Conservation (phyloP, 1,140 invertebrate genomes). For the Drosophila ficusphila region DNA sequence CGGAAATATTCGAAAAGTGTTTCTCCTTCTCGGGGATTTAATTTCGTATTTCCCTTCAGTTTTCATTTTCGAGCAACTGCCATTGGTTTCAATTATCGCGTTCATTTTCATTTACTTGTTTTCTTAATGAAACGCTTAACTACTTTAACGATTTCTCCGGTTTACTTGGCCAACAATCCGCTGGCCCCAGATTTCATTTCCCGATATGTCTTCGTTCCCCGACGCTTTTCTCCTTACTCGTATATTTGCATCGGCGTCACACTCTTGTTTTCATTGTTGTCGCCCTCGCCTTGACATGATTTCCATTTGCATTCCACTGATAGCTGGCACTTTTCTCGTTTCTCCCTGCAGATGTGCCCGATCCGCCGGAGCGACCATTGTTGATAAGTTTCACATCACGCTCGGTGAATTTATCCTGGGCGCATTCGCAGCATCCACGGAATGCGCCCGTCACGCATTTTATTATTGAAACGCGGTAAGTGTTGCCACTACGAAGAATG, state of each 20-base stretch:
- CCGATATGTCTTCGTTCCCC: slow-evolving; percentile 45
- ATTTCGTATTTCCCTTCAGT: background rate
- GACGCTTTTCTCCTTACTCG: background rate
- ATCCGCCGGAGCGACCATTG: slow-evolving; percentile 89
- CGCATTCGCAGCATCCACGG: slow-evolving; percentile 89
- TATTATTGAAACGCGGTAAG: slow-evolving; percentile 90
- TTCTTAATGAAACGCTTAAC: slow-evolving; percentile 56
- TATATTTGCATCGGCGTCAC: slow-evolving; percentile 22
- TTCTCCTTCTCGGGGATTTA: background rate
- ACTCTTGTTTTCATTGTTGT: slow-evolving; percentile 38
- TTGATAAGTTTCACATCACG: slow-evolving; percentile 90
- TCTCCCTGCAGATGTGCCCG: slow-evolving; percentile 87
- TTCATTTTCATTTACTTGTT: slow-evolving; percentile 5
- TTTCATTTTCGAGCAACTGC: background rate
- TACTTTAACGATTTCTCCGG: slow-evolving; percentile 74
- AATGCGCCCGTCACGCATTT: slow-evolving; percentile 90
- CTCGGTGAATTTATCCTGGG: slow-evolving; percentile 91
- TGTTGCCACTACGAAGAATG: slow-evolving; percentile 50
- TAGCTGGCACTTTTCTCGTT: slow-evolving; percentile 51
- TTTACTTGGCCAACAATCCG: slow-evolving; percentile 50
- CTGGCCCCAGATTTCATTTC: slow-evolving; percentile 48
- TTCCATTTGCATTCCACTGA: slow-evolving; percentile 68
- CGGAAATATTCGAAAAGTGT: no score
- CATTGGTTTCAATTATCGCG: background rate
- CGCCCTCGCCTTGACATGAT: slow-evolving; percentile 56